phyloP scores from a whole-genome alignment of 1,140 invertebrate species.

The Protaetia brevitarsis region DNA sequence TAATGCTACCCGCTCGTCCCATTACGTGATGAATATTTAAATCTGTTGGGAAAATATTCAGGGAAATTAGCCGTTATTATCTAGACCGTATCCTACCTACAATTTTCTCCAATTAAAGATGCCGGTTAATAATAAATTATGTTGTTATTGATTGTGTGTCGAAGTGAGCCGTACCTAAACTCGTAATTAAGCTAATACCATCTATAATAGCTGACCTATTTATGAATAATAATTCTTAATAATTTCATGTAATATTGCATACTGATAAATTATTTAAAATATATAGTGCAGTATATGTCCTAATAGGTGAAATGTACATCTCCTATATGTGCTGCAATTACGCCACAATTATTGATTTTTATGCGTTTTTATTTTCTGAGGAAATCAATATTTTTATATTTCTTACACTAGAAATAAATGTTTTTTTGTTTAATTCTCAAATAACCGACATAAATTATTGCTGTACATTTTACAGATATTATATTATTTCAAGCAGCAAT shows the following conservation, averaged over 20 bases:
- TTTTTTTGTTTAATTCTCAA: too few relatives aligned
- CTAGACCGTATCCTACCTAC: neutral
- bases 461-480: too few relatives aligned
- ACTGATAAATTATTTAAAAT: neutral
- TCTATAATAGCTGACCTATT: constrained; percentile 1
- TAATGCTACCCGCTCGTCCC: neutral
- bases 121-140: neutral
- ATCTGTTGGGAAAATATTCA: neutral
- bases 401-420: too few relatives aligned
- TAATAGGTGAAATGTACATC: neutral
- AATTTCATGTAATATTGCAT: neutral
- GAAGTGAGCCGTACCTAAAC: neutral
- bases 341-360: neutral
- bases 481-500: too few relatives aligned
- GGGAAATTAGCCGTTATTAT: neutral
- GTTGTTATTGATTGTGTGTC: constrained; percentile 18
- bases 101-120: constrained; percentile 8
- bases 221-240: neutral
- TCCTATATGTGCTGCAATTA: neutral
- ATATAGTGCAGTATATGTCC: neutral
- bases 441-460: too few relatives aligned
- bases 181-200: constrained; percentile 8
- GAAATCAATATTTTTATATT: too few relatives aligned
- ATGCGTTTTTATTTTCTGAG: neutral
- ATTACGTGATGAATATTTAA: constrained; percentile 15